These are phyloP conservation scores for Thumatha senex DNA, from an alignment of 2,888 invertebrate genomes.

Conservation along the genomic window DNA sequence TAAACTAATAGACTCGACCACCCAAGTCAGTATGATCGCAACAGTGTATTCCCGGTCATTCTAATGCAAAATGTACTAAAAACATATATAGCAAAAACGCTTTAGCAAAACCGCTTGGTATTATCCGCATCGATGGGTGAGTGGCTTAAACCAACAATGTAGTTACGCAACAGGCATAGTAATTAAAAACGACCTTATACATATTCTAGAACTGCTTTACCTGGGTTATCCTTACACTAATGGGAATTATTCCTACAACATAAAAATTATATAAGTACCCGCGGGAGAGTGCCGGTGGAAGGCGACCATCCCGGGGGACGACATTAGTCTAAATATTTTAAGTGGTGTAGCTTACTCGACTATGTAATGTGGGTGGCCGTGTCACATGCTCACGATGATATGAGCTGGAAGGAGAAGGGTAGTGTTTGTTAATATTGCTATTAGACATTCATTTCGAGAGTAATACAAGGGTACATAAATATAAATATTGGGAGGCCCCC, in stretches of 20 bases:
- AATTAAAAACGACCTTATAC: conserved; percentile 55
- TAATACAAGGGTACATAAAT: too few relatives aligned
- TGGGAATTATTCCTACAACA: conserved; percentile 76
- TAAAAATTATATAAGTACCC: conserved; percentile 61
- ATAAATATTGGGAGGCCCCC: too few relatives aligned
- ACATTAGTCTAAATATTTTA: conserved; percentile 63
- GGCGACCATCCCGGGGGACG: conserved; percentile 25
- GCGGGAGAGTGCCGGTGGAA: conserved; percentile 43
- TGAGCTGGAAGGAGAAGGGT: conserved; percentile 63
- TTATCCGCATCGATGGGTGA: too few relatives aligned
- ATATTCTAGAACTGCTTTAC: conserved; percentile 58
- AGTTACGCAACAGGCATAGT: conserved; percentile 42
- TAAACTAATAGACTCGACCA: too few relatives aligned
- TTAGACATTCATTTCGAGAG: too few relatives aligned
- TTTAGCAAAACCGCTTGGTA: too few relatives aligned
- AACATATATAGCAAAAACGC: too few relatives aligned
- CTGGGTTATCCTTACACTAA: conserved; percentile 68
- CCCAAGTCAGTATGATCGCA: too few relatives aligned
- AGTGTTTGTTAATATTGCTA: too few relatives aligned
- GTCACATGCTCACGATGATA: conserved; percentile 82
- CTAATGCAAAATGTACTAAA: too few relatives aligned
- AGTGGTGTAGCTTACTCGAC: conserved; percentile 73
- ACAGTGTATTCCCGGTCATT: too few relatives aligned
- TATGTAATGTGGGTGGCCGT: conserved; percentile 73
- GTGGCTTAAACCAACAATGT: conserved; percentile 23